A percentile compares a stretch with the other conserved stretches of the same genome.
These are phyloP conservation scores for Falco concolor DNA, from an alignment of 2,797 vertebrate species.

Conservation along the genomic window DNA sequence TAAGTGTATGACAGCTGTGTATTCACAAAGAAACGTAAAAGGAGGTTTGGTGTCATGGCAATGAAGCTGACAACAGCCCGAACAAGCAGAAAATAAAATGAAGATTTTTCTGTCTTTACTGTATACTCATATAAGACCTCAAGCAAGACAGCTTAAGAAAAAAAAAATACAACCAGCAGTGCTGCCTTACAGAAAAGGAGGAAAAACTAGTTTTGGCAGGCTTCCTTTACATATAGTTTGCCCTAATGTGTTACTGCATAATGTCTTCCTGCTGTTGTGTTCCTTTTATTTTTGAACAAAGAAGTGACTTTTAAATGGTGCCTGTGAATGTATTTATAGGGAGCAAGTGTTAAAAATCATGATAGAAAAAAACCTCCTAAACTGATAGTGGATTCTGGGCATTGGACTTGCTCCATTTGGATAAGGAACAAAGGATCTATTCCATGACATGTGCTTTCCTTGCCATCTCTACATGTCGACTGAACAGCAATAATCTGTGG, in stretches of 20 bases:
- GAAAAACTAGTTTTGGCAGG: background rate
- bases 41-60: background rate
- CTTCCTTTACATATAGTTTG: background rate
- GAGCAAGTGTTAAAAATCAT: background rate
- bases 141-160: background rate
- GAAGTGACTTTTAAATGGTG: background rate
- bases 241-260: background rate
- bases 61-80: background rate
- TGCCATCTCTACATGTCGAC: background rate
- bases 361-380: background rate
- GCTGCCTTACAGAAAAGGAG: background rate
- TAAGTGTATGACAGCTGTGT: background rate
- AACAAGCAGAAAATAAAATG: background rate
- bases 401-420: background rate
- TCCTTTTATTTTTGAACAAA: background rate
- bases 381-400: background rate
- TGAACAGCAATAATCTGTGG: background rate
- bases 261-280: background rate
- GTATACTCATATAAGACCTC: background rate
- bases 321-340: background rate
- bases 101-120: background rate
- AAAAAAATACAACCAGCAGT: background rate
- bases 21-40: rapidly evolving
- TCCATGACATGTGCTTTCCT: background rate
- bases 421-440: background rate